Percentiles rank a stretch among this genome's conserved stretches.
Evolutionary conservation across 2,888 invertebrate species (phyloP).

Genomic region (Pasiphila rectangulata): DNA sequence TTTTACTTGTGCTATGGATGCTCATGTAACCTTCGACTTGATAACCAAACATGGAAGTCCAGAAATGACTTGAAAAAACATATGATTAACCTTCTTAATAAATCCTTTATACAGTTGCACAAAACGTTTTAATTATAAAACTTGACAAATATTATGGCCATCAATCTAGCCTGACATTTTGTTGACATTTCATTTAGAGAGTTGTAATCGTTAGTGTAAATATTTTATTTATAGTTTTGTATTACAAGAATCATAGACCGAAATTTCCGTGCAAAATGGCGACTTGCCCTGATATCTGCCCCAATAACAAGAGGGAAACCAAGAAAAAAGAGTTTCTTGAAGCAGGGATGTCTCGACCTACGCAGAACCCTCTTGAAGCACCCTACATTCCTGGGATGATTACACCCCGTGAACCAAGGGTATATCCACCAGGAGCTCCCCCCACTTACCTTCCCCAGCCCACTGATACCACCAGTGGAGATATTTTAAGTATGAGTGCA

Average conservation of each 20-base stretch:
- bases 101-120: too few relatives aligned
- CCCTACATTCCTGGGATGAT: constrained; percentile 63
- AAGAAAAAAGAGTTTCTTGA: constrained; percentile 30
- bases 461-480: constrained; percentile 66
- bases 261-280: constrained; percentile 52
- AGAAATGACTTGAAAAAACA: too few relatives aligned
- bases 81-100: too few relatives aligned
- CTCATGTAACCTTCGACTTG: too few relatives aligned
- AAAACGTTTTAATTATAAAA: too few relatives aligned
- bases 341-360: constrained; percentile 34
- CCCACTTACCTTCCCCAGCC: constrained; percentile 68
- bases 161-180: too few relatives aligned
- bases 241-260: constrained; percentile 10
- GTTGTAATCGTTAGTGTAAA: constrained; percentile 22
- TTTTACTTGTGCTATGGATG: too few relatives aligned
- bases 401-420: constrained; percentile 51
- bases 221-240: constrained; percentile 24
- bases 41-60: too few relatives aligned
- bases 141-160: too few relatives aligned
- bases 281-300: constrained; percentile 64
- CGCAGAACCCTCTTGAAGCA: constrained; percentile 37
- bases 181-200: constrained; percentile 8
- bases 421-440: constrained; percentile 59
- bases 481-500: constrained; percentile 65
- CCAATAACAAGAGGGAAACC: constrained; percentile 26